phyloP scores from a whole-genome alignment of 2,797 vertebrate genomes.

The Choloepus didactylus region DNA sequence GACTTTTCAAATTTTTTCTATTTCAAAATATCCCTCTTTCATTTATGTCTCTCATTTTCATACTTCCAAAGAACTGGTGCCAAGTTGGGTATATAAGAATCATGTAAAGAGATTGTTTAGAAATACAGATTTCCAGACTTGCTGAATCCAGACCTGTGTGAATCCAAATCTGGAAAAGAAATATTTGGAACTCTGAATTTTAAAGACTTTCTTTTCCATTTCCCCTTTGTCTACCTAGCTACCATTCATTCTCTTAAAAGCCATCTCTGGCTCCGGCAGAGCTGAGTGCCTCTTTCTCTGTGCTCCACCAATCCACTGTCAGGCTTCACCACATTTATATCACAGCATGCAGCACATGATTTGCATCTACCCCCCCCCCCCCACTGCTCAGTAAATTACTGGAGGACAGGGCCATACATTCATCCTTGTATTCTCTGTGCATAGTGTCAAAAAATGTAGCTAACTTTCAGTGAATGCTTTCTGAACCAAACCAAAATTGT shows the following conservation, averaged over 20 bases:
- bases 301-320: background rate
- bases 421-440: background rate
- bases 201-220: background rate
- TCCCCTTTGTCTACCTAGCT: background rate
- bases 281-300: background rate
- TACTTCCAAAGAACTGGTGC: background rate
- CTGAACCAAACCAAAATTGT: background rate
- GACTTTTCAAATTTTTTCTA: conserved; percentile 20
- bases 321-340: background rate
- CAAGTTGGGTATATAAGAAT: background rate
- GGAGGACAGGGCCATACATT: background rate
- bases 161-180: background rate
- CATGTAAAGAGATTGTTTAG: background rate
- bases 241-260: background rate
- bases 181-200: background rate
- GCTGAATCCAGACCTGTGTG: background rate
- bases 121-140: background rate
- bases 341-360: background rate
- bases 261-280: background rate
- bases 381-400: background rate
- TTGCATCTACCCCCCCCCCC: background rate
- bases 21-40: background rate
- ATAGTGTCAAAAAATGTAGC: background rate
- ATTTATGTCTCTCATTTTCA: background rate
- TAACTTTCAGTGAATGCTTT: conserved; percentile 24